Base-by-base conservation (phyloP, 2,113 vertebrate species). In the Epinephelus moara region DNA sequence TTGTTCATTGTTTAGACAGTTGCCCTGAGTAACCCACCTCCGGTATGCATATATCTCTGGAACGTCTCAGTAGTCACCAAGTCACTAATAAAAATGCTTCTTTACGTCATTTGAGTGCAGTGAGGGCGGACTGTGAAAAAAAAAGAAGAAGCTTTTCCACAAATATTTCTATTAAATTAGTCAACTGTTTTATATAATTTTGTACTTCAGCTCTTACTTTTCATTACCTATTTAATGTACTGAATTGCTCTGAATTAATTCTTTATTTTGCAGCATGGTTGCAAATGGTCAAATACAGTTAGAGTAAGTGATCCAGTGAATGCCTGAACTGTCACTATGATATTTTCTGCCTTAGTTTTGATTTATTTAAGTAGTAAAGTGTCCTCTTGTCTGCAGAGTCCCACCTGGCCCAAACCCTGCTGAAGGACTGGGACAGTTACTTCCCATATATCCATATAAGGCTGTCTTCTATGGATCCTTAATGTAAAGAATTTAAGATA, bases 1-100 rank as follows among this genome's bases (percentile, higher is more conserved):
- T 56, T 86, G 62, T 62, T 81, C 14, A 57, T 47, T 85, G 76
- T 82, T 88, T 27, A 14, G 4, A 12, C 52, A 53, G 74, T 73
- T 68, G 63, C 68, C 53, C 27, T 1, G 14, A 74, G 47, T 11
- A 77, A 63, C 87, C 45, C 49, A 14, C 7, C 40, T 63, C 40
- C 6, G 19, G 37, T 70, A 21, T 50, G 40, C 8, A 80, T 84
- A 71, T 69, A 55, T 71, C 14, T 80, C 78, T 78, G 30, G 17
- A 13, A 74, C 33, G 74, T 30, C 21, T 83, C 73, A 70, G 66
- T 19, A 40, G 25, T 53, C 23, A 25, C 59, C 47, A 52, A n/a
- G 25, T 52, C 55, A 56, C 49, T 45, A 21, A 73, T 81, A 25
- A 23, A 81, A 73, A 4, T 42, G 21, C 53, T 70, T 70, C 25